Base-by-base conservation (phyloP, 2,888 invertebrate species). In the Sipha maydis region DNA sequence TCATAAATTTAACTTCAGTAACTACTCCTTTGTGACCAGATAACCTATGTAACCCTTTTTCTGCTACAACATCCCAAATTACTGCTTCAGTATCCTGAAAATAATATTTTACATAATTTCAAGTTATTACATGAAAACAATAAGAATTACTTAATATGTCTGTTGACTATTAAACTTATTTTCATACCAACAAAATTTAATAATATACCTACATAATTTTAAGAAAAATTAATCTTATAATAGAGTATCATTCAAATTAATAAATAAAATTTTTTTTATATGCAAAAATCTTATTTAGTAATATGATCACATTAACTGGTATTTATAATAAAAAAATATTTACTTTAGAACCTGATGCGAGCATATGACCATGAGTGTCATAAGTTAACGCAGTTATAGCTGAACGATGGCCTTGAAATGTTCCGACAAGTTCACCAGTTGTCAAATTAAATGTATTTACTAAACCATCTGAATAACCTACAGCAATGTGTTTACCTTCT, bases 21-120 rank as follows among this genome's bases (percentile, higher is more conserved):
- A 99, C 94, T 0, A 95, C 94, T 34, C 96, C 97, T 92, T 97
- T 98, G 92, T 99, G 99, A 0, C 98, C 99, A 91, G 95, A 95
- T 90, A 99, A 94, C 89, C 98, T 94, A 91, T 96, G 97, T 76
- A 97, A 93, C 89, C 99, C 99, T 88, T 95, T 94, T 92, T 98
- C 98, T 83, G 97, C 95, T 11, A 99, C 96, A 9, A 97, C 95
- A 93, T 99, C 99, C 96, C 98, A 98, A 1, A 99, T 93, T 78
- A 99, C 96, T 9, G 99, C 94, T 92, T 98, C 97, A 11, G 97
- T 97, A 92, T 99, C 99, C 95, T 96, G 91, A 34, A 93, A 89
- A 88, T 90, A 85, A 90, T 61, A 25, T 0, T 7, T 21, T 2
- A 61, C 25, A 61, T 25, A 61, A 21, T 61, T 61, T 5, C 2